Evolutionary conservation across 2,113 vertebrate genomes (phyloP).

Genomic region (Nymphicus hollandicus): DNA sequence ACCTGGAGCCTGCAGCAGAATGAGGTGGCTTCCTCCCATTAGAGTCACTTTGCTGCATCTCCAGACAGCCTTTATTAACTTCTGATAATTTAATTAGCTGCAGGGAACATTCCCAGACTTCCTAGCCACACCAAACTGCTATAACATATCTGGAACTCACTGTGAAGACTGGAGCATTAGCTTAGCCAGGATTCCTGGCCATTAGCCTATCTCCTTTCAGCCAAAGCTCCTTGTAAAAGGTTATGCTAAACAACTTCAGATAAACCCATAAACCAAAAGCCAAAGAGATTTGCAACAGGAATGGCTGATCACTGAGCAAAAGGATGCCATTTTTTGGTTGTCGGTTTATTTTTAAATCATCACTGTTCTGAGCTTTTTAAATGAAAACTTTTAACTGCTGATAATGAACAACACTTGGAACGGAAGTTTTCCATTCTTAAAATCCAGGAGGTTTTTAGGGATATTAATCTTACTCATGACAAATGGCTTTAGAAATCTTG

Average conservation of each 20-base stretch:
- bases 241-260: neutral
- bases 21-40: neutral
- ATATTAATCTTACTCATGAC: neutral
- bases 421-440: neutral
- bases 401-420: neutral
- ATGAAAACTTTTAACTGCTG: neutral
- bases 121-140: neutral
- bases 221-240: neutral
- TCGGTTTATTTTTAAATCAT: neutral
- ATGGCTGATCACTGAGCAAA: neutral
- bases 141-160: neutral
- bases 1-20: neutral
- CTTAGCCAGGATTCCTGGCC: neutral
- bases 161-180: neutral
- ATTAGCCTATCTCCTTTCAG: neutral
- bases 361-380: neutral
- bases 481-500: neutral
- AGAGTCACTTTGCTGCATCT: neutral
- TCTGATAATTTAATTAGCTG: neutral
- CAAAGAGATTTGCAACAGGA: neutral
- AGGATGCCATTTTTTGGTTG: neutral
- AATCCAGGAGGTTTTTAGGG: neutral
- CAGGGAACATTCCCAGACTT: neutral
- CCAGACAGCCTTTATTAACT: neutral
- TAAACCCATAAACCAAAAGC: neutral